Base-by-base conservation (phyloP, 1,140 invertebrate genomes). In the Gonioctena quinquepunctata region DNA sequence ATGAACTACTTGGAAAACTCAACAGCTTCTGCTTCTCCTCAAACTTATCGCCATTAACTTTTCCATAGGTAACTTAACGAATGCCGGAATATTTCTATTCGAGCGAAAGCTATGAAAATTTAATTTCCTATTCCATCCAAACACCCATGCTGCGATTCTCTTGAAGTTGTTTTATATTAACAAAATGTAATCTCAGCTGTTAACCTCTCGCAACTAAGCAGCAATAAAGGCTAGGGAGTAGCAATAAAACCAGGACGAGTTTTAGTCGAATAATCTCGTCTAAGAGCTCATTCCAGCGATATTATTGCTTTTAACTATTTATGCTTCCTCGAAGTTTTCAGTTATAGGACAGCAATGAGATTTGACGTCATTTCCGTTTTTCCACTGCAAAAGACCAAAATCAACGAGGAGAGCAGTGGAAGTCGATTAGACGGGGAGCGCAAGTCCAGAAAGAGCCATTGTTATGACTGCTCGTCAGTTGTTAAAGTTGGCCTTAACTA, bases 301-400 rank as follows among this genome's bases (percentile, higher is more conserved):
- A 57, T 23, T 23, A 23, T 23, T 57, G 21, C 21, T 25, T 22
- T 57, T 57, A 57, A 57, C 21, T 57, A 57, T 57, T 57, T 57
- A 57, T 25, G 22, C 54, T 42, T 21, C 54, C 54, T 21, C 8
- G 25, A 54, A 57, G 54, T 57, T 19, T 25, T 21, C 54, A 57
- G 22, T 25, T 57, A 57, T 13, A 25, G 21, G 52, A n/a, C 16
- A 23, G 21, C 54, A 25, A 57, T 57, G 54, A 57, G 54, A 57
- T 21, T 57, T 57, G 22, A 57, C 19, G 54, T 57, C 54, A 22
- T 22, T 57, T 57, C 54, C 54, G 54, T 22, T 13, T 50, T n/a
- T 33, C 19, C n/a, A 52, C 1, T 16, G 33, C 11, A 42, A 42
- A 3, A n/a, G 33, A n/a, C 33, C 33, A 42, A 42, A 42, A 11